Evolutionary conservation across 1,140 invertebrate genomes (phyloP), one percentile per base, ranked within the genome.

Genomic region (Mercenaria mercenaria): DNA sequence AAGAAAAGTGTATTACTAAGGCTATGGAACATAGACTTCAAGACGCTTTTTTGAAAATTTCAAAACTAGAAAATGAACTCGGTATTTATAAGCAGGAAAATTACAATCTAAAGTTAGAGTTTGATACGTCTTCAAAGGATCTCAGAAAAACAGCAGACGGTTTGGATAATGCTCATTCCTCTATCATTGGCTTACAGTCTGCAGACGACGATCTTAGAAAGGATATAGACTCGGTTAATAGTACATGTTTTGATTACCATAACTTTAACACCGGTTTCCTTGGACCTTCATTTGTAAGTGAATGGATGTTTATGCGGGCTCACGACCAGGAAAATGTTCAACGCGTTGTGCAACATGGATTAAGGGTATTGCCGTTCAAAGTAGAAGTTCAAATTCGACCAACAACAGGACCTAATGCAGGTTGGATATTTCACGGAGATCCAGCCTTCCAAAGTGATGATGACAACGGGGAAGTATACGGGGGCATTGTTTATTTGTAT

Each of bases 351-450:
- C n/a, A 3, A 3, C 82, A 85, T 39, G 82, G 43, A 1, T 20
- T 72, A 23, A 41, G 64, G 26, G 34, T 67, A 15, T 74, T 85
- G 32, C 82, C 82, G 20, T 72, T 32, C n/a, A 85, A 85, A 74
- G 82, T 85, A 23, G 82, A 85, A 32, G 82, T 85, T 50, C 82
- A 85, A 74, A 85, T 85, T n/a, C 37, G 82, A 37, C 82, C 82
- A 3, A 74, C 56, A 39, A 23, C 82, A 8, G 82, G 67, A 26
- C 47, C 64, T 6, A 85, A 85, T 37, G 37, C 82, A 10, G 82
- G 82, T 15, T 85, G 82, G 82, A 74, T 50, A 52, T 85, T 85
- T 56, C 26, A 39, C 2, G 82, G 82, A 20, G 67, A 85, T 56
- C 13, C 64, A 13, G 64, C 67, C 3, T 50, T 52, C 37, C 82